Evolutionary conservation across 2,113 vertebrate species (phyloP).

Genomic region (Python bivittatus): DNA sequence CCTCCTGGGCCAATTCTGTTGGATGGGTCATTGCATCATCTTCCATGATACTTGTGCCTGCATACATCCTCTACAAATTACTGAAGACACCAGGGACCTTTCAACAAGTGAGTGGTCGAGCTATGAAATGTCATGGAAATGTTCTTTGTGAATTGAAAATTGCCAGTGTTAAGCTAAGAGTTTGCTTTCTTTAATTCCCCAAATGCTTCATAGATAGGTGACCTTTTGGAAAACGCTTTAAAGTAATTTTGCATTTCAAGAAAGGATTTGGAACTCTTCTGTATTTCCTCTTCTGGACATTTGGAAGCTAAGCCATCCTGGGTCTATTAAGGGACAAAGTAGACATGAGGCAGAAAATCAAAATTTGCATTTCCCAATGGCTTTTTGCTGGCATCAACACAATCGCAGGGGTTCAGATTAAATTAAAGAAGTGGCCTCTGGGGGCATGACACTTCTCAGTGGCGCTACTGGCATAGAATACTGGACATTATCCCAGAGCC

Average conservation of each 20-base stretch:
- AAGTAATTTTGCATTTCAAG: conserved; percentile 21
- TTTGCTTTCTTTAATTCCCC: conserved; percentile 48
- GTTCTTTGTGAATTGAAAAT: conserved; percentile 50
- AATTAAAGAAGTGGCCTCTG: neutral
- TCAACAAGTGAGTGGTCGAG: conserved; percentile 82
- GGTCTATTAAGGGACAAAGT: conserved; percentile 4
- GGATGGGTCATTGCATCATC: conserved; percentile 94
- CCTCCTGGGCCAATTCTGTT: conserved; percentile 85
- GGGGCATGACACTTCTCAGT: neutral
- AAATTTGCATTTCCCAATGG: neutral
- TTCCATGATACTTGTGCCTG: conserved; percentile 91
- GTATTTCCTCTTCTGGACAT: conserved; percentile 28
- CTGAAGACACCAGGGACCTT: conserved; percentile 83
- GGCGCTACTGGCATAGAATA: neutral
- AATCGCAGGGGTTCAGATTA: neutral
- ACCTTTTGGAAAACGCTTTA: conserved; percentile 54
- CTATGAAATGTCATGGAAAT: conserved; percentile 56
- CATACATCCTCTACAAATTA: conserved; percentile 91
- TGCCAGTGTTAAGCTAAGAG: conserved; percentile 42
- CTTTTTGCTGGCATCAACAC: neutral
- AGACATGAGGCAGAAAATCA: neutral
- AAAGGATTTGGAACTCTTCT: conserved; percentile 40
- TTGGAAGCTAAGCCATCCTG: neutral
- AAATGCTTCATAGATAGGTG: conserved; percentile 44
- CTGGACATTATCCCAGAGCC: neutral